These are phyloP conservation scores for Phalloptychus januarius DNA, from an alignment of 2,797 vertebrate species.

Conservation along the genomic window DNA sequence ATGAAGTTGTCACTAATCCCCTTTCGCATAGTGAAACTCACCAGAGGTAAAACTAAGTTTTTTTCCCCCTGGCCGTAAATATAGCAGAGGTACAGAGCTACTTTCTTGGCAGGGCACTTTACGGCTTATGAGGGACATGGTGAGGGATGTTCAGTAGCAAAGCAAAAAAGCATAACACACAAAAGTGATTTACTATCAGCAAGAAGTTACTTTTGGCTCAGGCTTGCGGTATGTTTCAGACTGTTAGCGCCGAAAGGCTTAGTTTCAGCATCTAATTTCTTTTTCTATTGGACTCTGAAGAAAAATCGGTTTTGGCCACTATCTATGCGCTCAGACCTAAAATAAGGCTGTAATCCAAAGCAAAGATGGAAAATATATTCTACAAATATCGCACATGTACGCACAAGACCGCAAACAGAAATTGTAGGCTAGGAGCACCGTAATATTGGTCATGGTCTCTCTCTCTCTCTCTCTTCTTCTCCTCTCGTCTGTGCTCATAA, in stretches of 20 bases:
- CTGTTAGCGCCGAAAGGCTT: conserved; percentile 71
- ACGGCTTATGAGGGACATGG: conserved; percentile 54
- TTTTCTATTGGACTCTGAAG: conserved; percentile 66
- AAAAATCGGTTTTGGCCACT: conserved; percentile 61
- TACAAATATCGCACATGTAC: conserved; percentile 43
- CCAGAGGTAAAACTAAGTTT: conserved; percentile 55
- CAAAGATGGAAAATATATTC: conserved; percentile 64
- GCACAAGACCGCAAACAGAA: conserved; percentile 47
- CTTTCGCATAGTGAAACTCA: conserved; percentile 45
- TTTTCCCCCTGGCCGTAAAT: conserved; percentile 55
- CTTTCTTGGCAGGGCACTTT: conserved; percentile 48
- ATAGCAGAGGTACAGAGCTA: conserved; percentile 41
- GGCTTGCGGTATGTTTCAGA: conserved; percentile 56
- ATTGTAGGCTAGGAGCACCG: conserved; percentile 32
- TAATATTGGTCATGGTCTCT: conserved; percentile 18
- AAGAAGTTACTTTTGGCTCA: conserved; percentile 76
- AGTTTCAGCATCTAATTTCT: conserved; percentile 71
- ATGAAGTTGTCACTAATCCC: conserved; percentile 31
- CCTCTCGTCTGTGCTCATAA: conserved; percentile 6
- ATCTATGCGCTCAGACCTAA: conserved; percentile 59
- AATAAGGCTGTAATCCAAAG: conserved; percentile 50
- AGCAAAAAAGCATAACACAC: conserved; percentile 49
- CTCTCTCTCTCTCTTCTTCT: conserved; percentile 5
- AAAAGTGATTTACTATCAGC: conserved; percentile 78
- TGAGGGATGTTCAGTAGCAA: conserved; percentile 72